Conservation (phyloP, 2,113 vertebrate species). For the Stercorarius parasiticus region DNA sequence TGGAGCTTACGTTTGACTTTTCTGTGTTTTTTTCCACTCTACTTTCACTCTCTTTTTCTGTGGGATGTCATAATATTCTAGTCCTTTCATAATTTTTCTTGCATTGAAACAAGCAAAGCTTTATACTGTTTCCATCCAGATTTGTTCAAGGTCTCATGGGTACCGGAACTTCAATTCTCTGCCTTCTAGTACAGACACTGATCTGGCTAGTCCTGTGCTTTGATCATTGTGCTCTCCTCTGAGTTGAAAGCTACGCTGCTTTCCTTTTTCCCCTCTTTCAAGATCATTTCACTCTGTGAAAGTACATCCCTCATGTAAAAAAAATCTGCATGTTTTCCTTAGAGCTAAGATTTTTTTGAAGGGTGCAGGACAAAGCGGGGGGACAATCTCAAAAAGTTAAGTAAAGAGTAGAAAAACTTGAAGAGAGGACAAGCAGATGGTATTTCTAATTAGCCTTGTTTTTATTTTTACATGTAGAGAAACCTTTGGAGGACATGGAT, state of each 20-base stretch:
- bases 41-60: neutral
- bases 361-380: neutral
- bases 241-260: neutral
- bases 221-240: neutral
- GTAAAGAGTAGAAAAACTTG: neutral
- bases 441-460: neutral
- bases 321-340: neutral
- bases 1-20: neutral
- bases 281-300: neutral
- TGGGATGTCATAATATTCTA: neutral
- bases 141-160: neutral
- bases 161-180: neutral
- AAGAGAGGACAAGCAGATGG: neutral
- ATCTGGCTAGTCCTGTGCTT: neutral
- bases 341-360: neutral
- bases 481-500: slow-evolving; percentile 84
- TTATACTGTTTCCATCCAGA: neutral
- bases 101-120: neutral
- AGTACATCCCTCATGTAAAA: neutral
- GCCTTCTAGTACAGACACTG: neutral
- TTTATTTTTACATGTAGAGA: slow-evolving; percentile 72
- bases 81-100: neutral
- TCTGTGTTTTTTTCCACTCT: neutral
- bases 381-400: neutral
- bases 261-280: neutral